Evolutionary conservation across 2,113 vertebrate species (phyloP).

Genomic region (Psophia crepitans): DNA sequence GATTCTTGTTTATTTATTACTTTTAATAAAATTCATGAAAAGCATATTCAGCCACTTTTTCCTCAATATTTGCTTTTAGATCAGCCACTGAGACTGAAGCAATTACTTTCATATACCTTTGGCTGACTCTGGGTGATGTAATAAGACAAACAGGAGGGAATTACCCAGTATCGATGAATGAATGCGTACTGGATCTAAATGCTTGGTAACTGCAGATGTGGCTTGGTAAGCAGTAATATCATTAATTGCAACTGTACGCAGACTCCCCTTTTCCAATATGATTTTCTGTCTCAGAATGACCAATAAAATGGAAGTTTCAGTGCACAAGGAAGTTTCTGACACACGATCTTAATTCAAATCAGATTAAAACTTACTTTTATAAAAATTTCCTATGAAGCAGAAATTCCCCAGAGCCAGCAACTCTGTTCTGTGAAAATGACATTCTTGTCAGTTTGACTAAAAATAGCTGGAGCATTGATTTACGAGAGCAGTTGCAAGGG

Average conservation of each 20-base stretch:
- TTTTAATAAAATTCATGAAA: background rate
- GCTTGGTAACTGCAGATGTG: background rate
- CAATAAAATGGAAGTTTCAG: background rate
- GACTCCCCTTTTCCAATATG: background rate
- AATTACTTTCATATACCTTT: background rate
- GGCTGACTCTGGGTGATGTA: background rate
- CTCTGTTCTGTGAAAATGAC: background rate
- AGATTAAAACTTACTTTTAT: background rate
- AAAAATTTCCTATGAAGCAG: background rate
- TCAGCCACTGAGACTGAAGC: background rate
- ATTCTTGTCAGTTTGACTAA: background rate
- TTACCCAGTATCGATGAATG: background rate
- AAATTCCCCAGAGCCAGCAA: background rate
- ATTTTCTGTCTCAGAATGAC: background rate
- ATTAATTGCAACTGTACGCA: background rate
- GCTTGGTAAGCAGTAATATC: background rate
- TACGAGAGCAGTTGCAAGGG: background rate
- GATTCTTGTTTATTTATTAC: background rate
- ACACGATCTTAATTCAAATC: background rate
- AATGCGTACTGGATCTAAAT: background rate
- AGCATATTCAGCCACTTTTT: background rate
- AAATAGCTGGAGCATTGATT: background rate
- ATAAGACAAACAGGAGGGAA: background rate
- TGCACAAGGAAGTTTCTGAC: background rate
- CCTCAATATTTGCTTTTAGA: background rate